These are phyloP conservation scores for Nomada lathburiana DNA, from an alignment of 2,888 invertebrate genomes.

Conservation along the genomic window DNA sequence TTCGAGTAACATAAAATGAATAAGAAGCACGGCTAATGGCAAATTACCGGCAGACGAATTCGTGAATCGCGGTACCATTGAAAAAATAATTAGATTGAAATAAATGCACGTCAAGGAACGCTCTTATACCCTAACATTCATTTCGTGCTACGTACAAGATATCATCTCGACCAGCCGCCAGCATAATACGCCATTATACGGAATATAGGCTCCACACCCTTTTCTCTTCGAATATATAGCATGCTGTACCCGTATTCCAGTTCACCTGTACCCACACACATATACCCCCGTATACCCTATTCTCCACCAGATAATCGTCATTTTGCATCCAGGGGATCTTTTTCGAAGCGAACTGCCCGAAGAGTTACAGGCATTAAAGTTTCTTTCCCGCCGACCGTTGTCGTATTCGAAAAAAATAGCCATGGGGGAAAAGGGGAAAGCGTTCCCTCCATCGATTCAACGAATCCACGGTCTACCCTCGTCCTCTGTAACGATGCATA, in stretches of 20 bases:
- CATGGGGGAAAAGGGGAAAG: not conserved
- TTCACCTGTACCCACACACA: conserved; percentile 41
- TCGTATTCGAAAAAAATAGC: conserved; percentile 7
- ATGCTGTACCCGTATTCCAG: conserved; percentile 29
- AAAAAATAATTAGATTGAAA: conserved; percentile 10
- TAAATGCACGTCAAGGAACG: not conserved
- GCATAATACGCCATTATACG: conserved; percentile 45
- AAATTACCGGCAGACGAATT: not conserved
- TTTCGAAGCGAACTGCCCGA: conserved; percentile 10
- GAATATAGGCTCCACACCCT: conserved; percentile 46
- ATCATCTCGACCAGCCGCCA: conserved; percentile 29
- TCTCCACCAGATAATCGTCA: conserved; percentile 49
- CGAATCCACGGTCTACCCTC: conserved; percentile 20
- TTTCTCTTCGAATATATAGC: conserved; percentile 33
- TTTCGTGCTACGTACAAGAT: conserved; percentile 14
- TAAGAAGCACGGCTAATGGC: no score
- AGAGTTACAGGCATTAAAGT: conserved; percentile 31
- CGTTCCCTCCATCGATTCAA: conserved; percentile 1
- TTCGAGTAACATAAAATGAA: not conserved
- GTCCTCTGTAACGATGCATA: conserved; percentile 16
- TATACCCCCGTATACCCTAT: not conserved
- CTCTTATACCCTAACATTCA: not conserved
- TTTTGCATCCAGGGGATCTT: conserved; percentile 32
- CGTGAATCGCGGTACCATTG: not conserved
- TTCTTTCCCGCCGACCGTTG: conserved; percentile 32